These are phyloP conservation scores for Cheirogaleus major DNA, from an alignment of 2,797 vertebrate genomes.

Conservation along the genomic window DNA sequence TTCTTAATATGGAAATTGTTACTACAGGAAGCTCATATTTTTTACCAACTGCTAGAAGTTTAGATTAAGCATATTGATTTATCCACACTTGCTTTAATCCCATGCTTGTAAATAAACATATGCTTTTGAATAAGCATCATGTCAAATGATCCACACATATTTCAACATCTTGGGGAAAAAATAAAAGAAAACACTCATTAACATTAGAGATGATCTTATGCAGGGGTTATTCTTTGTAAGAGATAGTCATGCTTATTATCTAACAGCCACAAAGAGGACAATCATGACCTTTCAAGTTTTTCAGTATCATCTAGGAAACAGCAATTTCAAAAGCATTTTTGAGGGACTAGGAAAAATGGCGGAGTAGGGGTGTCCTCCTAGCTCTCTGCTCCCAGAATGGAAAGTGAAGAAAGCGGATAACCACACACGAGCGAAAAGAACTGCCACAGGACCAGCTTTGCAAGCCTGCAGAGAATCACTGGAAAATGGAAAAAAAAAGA, in stretches of 20 bases:
- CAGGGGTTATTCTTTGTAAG: not conserved
- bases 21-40: not conserved
- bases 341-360: no score
- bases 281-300: conserved; percentile 35
- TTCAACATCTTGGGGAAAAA: not conserved
- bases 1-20: not conserved
- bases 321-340: conserved; percentile 43
- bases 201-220: not conserved
- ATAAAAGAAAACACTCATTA: conserved; percentile 1
- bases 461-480: no score
- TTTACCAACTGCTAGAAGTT: not conserved
- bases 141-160: not conserved
- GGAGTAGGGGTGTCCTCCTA: no score
- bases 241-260: not conserved
- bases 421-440: no score
- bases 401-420: no score
- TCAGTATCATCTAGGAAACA: conserved; percentile 17
- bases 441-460: no score
- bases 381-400: no score
- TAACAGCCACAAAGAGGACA: not conserved
- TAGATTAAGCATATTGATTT: not conserved
- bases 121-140: not conserved
- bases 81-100: not conserved
- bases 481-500: no score
- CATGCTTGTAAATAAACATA: not conserved